Evolutionary conservation across 1,140 invertebrate genomes (phyloP), one percentile per base, ranked within the genome.

Genomic region (Drosophila ogumai): DNA sequence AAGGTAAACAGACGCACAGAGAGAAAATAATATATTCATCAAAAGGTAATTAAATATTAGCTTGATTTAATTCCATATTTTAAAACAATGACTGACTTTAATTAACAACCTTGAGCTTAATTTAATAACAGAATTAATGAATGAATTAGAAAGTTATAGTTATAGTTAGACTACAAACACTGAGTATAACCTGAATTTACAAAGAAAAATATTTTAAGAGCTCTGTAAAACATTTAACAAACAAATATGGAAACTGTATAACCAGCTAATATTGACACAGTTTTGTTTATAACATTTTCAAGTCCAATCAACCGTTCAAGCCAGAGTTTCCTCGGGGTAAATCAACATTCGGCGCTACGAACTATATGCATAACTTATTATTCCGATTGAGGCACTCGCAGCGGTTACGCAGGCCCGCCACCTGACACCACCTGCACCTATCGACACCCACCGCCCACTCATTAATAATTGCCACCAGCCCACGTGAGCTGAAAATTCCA

Each of bases 331-430:
- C 56, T 9, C 8, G 22, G 38, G 38, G 56, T 17, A 43, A 64
- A 43, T 43, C 25, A 31, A n/a, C n/a, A 47, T 38, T 32, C 7
- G 0, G 1, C 4, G 3, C 0, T 38, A 65, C n/a, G 1, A 65
- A 67, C 61, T 67, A 65, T 54, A 54, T 67, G 34, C 43, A 66
- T 34, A 31, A 67, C n/a, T 38, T 19, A 69, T 54, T 69, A 54
- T n/a, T 15, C 41, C 12, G 7, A 31, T 46, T 25, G 25, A 25
- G 3, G 3, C 31, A 31, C 55, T 36, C 22, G 22, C 12, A 64
- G 36, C 31, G 28, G 28, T 19, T 68, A 64, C 59, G 59, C 67
- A 49, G 13, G 15, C 46, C 17, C 19, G 41, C 9, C 41, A 43
- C 41, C 17, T 22, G 43, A 49, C 49, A 9, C 32, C 68, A 72